phyloP scores from a whole-genome alignment of 2,888 invertebrate genomes.

The Agrenia bidenticulata region DNA sequence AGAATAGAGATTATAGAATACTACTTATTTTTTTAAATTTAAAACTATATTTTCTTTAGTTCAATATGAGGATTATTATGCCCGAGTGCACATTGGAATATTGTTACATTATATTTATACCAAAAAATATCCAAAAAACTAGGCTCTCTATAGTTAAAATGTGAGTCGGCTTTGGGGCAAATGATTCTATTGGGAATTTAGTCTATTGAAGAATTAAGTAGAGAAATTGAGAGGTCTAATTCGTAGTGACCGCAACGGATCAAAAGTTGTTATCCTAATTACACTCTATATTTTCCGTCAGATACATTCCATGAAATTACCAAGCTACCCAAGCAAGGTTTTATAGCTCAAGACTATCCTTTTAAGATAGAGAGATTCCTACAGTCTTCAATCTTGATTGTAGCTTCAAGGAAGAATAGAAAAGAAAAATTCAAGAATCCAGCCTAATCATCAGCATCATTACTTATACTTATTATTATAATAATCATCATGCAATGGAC shows the following conservation, averaged over 20 bases:
- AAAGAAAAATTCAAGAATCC: background rate
- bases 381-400: background rate
- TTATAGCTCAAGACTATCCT: background rate
- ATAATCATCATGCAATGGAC: slow-evolving; percentile 11
- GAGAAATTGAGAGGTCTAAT: background rate
- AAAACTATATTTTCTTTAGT: too few species aligned
- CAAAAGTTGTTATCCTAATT: slow-evolving; percentile 29
- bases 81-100: too few species aligned
- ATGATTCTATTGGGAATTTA: background rate
- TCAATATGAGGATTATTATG: too few species aligned
- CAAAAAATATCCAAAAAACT: too few species aligned
- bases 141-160: background rate
- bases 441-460: background rate
- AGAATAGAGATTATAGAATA: too few species aligned
- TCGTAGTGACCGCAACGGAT: background rate
- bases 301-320: background rate
- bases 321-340: background rate
- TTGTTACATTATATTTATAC: too few species aligned
- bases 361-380: background rate
- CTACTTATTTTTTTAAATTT: too few species aligned
- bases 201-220: background rate
- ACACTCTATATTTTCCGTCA: slow-evolving; percentile 4
- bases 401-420: background rate
- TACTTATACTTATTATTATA: background rate
- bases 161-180: slow-evolving; percentile 8